A percentile compares a stretch with the other conserved stretches of the same genome.
Conservation (phyloP, 2,888 invertebrate species). For the Melanargia galathea region DNA sequence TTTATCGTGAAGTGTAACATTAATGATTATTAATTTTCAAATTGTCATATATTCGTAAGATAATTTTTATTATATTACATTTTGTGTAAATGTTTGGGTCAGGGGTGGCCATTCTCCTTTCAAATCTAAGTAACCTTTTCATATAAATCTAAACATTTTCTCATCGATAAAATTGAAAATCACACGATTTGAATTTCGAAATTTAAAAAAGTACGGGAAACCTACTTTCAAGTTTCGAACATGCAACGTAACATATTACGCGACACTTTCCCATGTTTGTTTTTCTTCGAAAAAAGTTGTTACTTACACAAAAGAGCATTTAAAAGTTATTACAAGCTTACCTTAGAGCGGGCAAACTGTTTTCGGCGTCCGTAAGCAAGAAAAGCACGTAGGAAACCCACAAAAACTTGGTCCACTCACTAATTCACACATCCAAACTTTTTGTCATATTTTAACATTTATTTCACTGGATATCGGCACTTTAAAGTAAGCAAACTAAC, state of each 20-base stretch:
- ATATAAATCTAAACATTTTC: not conserved
- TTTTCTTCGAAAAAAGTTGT: constrained; percentile 20
- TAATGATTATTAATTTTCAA: no score
- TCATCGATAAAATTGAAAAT: constrained; percentile 8
- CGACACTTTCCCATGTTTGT: constrained; percentile 32
- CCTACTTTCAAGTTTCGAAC: constrained; percentile 40
- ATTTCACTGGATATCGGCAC: constrained; percentile 6
- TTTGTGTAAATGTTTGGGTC: no score
- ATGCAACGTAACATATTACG: constrained; percentile 33
- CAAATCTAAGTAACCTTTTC: no score
- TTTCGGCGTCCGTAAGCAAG: constrained; percentile 33
- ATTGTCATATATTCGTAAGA: no score
- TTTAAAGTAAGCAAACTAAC: constrained; percentile 31
- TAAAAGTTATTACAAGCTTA: constrained; percentile 37
- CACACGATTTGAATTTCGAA: constrained; percentile 2
- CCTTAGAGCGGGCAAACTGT: constrained; percentile 47
- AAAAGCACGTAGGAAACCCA: constrained; percentile 35
- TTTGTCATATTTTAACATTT: constrained; percentile 31
- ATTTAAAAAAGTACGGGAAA: constrained; percentile 15
- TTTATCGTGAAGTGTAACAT: no score
- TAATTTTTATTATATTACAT: no score
- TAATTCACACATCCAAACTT: constrained; percentile 41
- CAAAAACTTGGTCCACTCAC: constrained; percentile 39
- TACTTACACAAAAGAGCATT: not conserved
- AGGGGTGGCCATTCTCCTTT: no score